phyloP scores from a whole-genome alignment of 2,113 vertebrate genomes.

The Chamaetylas fuelleborni region DNA sequence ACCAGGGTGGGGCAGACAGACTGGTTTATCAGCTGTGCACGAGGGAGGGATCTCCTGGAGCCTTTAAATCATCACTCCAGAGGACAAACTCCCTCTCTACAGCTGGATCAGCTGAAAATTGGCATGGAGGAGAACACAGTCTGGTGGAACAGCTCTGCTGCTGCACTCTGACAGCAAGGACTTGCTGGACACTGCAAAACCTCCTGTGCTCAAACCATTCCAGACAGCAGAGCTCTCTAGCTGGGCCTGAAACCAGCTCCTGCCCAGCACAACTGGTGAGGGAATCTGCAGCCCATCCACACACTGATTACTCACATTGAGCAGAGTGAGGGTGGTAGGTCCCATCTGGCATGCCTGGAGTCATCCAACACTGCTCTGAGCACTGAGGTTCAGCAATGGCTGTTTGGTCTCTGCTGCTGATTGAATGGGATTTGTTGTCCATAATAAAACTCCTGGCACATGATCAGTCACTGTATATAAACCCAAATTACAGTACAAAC shows the following conservation, averaged over 20 bases:
- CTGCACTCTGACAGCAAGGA: background rate
- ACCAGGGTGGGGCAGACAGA: background rate
- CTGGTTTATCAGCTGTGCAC: background rate
- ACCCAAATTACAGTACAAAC: background rate
- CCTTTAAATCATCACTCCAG: background rate
- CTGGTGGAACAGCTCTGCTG: background rate
- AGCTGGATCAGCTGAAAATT: background rate
- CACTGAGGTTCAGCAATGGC: background rate
- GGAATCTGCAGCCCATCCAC: background rate
- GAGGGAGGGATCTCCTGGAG: background rate
- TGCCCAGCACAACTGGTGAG: background rate
- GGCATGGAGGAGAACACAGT: background rate
- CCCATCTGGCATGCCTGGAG: background rate
- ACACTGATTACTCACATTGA: background rate
- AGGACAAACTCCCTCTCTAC: background rate
- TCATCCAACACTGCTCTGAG: background rate
- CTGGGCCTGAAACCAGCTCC: background rate
- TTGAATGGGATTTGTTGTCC: constrained; percentile 7
- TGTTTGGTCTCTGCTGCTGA: background rate
- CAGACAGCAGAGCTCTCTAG: background rate
- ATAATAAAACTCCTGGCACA: background rate
- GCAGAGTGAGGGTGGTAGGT: background rate
- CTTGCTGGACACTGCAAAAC: background rate
- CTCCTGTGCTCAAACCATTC: background rate
- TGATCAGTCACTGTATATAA: background rate